phyloP scores from a whole-genome alignment of 2,797 vertebrate genomes.

The Microchirus variegatus region DNA sequence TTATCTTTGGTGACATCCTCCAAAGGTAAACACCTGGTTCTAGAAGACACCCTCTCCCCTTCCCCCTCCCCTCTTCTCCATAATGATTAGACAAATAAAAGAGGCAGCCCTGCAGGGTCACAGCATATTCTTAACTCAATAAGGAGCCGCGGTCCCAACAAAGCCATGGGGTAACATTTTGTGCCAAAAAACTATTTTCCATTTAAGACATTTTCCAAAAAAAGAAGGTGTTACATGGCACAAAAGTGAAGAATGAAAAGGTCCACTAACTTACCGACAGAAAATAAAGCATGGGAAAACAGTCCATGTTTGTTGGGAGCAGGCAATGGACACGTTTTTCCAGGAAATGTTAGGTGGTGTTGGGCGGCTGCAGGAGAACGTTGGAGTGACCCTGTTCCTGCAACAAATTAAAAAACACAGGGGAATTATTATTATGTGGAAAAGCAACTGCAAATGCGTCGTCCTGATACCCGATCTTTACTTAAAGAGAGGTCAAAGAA shows the following conservation, averaged over 20 bases:
- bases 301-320: constrained; percentile 99
- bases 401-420: constrained; percentile 52
- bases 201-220: not conserved
- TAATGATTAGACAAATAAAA: constrained; percentile 78
- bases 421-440: constrained; percentile 32
- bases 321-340: constrained; percentile 87
- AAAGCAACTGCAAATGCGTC: constrained; percentile 32
- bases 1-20: constrained; percentile 82
- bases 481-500: constrained; percentile 13
- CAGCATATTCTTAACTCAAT: constrained; percentile 75
- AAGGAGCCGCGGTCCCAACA: constrained; percentile 61
- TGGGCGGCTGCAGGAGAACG: constrained; percentile 85
- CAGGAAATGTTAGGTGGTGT: constrained; percentile 87
- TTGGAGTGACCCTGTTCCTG: constrained; percentile 88
- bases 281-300: constrained; percentile 98
- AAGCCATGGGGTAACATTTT: constrained; percentile 47
- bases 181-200: constrained; percentile 22
- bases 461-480: constrained; percentile 36
- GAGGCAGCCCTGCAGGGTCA: constrained; percentile 67
- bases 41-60: constrained; percentile 52
- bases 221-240: constrained; percentile 52
- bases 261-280: constrained; percentile 93
- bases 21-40: constrained; percentile 79
- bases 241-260: constrained; percentile 59
- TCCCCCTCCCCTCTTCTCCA: constrained; percentile 41